A percentile compares a stretch with the other conserved stretches of the same genome.
Evolutionary conservation across 2,888 invertebrate species (phyloP).

Genomic region (Macropis europaea): DNA sequence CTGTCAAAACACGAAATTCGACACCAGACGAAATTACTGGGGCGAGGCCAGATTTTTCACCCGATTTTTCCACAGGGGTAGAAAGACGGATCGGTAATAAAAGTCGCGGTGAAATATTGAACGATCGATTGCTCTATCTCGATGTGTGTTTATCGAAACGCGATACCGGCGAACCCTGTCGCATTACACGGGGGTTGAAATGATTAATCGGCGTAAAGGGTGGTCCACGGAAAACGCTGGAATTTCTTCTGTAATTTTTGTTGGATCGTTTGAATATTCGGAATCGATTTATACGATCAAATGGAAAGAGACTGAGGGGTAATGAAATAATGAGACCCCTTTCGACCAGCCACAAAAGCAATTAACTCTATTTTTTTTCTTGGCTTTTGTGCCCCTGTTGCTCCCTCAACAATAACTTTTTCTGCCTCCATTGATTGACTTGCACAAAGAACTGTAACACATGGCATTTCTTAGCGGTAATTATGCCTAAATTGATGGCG

Average conservation of each 20-base stretch:
- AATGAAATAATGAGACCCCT: too few species aligned
- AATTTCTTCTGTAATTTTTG: too few species aligned
- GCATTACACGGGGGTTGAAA: background rate
- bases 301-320: too few species aligned
- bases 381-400: too few species aligned
- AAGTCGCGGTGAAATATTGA: conserved; percentile 40
- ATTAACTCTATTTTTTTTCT: too few species aligned
- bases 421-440: too few species aligned
- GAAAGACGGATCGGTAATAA: conserved; percentile 36
- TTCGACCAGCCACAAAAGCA: too few species aligned
- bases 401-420: too few species aligned
- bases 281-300: too few species aligned
- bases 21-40: conserved; percentile 62
- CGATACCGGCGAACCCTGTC: conserved; percentile 20
- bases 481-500: too few species aligned
- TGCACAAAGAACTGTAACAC: too few species aligned
- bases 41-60: conserved; percentile 58
- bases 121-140: conserved; percentile 37
- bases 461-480: too few species aligned
- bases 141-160: conserved; percentile 41
- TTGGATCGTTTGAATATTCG: background rate
- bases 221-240: conserved; percentile 4
- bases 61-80: conserved; percentile 59
- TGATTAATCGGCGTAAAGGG: conserved; percentile 18
- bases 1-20: conserved; percentile 79